These are phyloP conservation scores for Lordiphosa fenestrarum DNA, from an alignment of 2,888 invertebrate species.

Conservation along the genomic window DNA sequence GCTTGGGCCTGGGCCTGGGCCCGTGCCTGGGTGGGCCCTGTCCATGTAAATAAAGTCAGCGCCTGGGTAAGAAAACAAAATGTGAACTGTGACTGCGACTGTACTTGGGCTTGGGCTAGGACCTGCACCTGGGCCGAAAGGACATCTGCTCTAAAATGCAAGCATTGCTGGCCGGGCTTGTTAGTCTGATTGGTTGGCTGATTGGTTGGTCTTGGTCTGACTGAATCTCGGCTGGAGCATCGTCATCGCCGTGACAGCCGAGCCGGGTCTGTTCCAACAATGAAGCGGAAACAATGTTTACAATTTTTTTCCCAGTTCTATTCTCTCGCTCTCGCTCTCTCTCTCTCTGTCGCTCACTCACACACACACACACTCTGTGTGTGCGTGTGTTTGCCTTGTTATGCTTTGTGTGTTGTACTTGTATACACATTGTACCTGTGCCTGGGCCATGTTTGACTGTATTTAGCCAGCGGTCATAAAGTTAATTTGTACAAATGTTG, in stretches of 20 bases:
- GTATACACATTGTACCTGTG: conserved; percentile 60
- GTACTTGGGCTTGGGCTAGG: conserved; percentile 6
- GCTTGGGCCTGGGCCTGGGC: conserved; percentile 10
- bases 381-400: conserved; percentile 64
- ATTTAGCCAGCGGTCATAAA: conserved; percentile 74
- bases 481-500: conserved; percentile 75
- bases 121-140: conserved; percentile 20
- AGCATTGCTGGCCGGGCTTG: conserved; percentile 49
- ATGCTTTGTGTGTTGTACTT: conserved; percentile 61
- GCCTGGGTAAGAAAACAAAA: conserved; percentile 61
- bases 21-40: conserved; percentile 7
- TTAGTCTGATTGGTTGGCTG: conserved; percentile 72
- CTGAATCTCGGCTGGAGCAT: conserved; percentile 50
- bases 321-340: conserved; percentile 3
- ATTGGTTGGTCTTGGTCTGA: conserved; percentile 56
- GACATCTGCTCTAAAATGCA: conserved; percentile 69
- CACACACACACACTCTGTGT: conserved; percentile 10
- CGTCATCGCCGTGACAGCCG: conserved; percentile 41
- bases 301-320: conserved; percentile 47
- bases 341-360: neutral
- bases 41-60: conserved; percentile 65
- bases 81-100: conserved; percentile 36
- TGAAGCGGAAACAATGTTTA: conserved; percentile 76
- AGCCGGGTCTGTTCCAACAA: conserved; percentile 54
- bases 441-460: conserved; percentile 59